phyloP scores from a whole-genome alignment of 2,113 vertebrate genomes.

The Stictonetta naevosa region DNA sequence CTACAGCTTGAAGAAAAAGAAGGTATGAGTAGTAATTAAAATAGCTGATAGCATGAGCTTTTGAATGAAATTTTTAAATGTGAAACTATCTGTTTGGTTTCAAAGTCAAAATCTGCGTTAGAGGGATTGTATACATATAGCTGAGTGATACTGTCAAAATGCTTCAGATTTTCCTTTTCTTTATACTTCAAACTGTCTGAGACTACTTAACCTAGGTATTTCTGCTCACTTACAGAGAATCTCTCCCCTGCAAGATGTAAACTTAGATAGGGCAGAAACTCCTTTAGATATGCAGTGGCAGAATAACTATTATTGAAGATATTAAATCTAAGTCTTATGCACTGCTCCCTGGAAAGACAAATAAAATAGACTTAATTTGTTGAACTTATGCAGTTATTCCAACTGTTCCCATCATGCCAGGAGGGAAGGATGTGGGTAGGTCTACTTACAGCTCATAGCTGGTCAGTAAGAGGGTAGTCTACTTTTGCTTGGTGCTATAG shows the following conservation, averaged over 20 bases:
- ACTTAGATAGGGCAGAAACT: neutral
- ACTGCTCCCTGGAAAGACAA: neutral
- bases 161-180: neutral
- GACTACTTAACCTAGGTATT: neutral
- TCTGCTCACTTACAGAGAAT: neutral
- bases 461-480: neutral
- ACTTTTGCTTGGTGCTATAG: neutral
- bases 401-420: neutral
- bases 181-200: neutral
- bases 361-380: neutral
- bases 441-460: neutral
- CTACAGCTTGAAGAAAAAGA: neutral
- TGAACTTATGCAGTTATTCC: neutral
- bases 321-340: neutral
- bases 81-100: neutral
- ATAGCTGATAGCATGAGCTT: neutral
- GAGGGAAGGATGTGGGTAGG: neutral
- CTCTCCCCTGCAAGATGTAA: neutral
- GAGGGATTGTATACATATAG: neutral
- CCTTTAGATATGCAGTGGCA: neutral
- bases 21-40: neutral
- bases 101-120: neutral
- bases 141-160: neutral
- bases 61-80: neutral
- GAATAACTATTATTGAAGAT: neutral